A percentile compares a stretch with the other conserved stretches of the same genome.
phyloP scores from a whole-genome alignment of 2,888 invertebrate genomes.

The Ceriagrion tenellum region DNA sequence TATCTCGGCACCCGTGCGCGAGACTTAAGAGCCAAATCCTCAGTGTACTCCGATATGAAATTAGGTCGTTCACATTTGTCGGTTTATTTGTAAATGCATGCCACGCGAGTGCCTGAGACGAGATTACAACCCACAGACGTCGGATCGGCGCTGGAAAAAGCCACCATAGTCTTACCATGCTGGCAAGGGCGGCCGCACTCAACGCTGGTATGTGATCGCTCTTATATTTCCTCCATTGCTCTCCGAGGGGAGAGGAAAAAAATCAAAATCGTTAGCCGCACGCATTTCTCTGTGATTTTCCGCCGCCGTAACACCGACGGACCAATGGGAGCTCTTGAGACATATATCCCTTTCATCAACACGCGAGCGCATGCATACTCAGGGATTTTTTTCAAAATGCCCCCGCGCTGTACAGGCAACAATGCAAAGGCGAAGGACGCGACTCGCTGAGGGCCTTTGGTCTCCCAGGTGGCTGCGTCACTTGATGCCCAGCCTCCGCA shows the following conservation, averaged over 20 bases:
- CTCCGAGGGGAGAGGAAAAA: background rate
- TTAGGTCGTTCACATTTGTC: too few species aligned
- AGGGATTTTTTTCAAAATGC: background rate
- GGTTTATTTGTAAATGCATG: too few species aligned
- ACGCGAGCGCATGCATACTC: background rate
- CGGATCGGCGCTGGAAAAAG: too few species aligned
- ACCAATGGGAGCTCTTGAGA: background rate
- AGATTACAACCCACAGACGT: too few species aligned
- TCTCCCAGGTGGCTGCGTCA: background rate
- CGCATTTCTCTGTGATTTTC: slow-evolving; percentile 8
- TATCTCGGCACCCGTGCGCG: too few species aligned
- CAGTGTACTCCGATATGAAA: too few species aligned
- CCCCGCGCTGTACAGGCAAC: background rate
- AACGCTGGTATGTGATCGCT: background rate
- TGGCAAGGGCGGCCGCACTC: background rate
- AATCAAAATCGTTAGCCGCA: background rate
- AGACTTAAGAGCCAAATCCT: too few species aligned
- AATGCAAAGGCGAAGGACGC: slow-evolving; percentile 14
- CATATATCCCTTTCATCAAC: slow-evolving; percentile 4
- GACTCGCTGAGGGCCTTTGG: background rate
- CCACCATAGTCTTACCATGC: background rate
- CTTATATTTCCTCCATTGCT: background rate
- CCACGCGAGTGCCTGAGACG: too few species aligned
- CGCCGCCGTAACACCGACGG: background rate
- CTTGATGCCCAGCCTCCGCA: background rate